A percentile compares a stretch with the other conserved stretches of the same genome.
Conservation (phyloP, 2,888 invertebrate species). For the Lycaena phlaeas region DNA sequence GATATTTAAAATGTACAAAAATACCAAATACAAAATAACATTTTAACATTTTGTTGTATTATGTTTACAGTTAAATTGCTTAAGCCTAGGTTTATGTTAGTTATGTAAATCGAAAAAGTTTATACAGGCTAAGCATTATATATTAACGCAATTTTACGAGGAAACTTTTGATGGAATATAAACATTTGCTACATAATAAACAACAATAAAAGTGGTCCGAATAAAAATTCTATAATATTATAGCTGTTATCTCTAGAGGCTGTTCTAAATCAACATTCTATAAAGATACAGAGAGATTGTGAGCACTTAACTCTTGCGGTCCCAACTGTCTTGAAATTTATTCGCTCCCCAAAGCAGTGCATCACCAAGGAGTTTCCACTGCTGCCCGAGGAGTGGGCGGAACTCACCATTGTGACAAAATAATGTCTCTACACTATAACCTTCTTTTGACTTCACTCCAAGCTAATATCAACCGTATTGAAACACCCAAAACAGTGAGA, state of each 20-base stretch:
- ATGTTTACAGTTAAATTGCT: no score
- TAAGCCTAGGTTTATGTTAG: neutral
- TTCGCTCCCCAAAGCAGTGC: slow-evolving; percentile 68
- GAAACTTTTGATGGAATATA: neutral
- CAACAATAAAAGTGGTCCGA: neutral
- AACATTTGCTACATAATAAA: neutral
- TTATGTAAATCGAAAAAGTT: slow-evolving; percentile 1
- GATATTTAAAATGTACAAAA: no score
- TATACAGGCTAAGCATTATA: neutral
- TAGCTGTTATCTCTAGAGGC: slow-evolving; percentile 31
- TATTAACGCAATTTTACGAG: slow-evolving; percentile 7
- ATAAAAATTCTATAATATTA: slow-evolving; percentile 5
- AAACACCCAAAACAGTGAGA: slow-evolving; percentile 29
- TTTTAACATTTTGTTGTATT: no score
- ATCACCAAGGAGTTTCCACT: slow-evolving; percentile 60
- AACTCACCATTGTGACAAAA: slow-evolving; percentile 70
- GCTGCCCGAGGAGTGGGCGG: slow-evolving; percentile 63
- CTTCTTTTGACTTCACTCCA: slow-evolving; percentile 31
- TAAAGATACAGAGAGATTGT: slow-evolving; percentile 37
- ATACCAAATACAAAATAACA: no score
- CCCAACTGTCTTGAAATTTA: slow-evolving; percentile 58
- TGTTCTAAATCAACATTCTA: slow-evolving; percentile 36
- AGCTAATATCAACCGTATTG: slow-evolving; percentile 44
- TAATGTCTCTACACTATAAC: slow-evolving; percentile 64
- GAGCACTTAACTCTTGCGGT: slow-evolving; percentile 43